phyloP scores from a whole-genome alignment of 2,888 invertebrate genomes.

The Andricus curvator region DNA sequence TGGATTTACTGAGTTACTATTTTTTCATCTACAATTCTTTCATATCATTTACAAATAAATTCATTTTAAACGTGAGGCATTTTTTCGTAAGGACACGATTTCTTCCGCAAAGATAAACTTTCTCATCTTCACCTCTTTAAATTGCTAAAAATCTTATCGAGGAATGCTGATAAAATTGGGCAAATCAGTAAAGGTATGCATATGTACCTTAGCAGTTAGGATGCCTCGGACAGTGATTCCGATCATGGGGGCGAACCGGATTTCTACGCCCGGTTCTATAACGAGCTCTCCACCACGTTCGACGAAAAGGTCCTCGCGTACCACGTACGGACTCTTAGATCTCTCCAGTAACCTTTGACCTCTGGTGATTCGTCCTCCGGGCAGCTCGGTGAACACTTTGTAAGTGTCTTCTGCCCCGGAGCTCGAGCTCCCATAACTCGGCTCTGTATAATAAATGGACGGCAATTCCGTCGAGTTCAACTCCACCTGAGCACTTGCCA shows the following conservation, averaged over 20 bases:
- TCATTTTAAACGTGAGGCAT: no score
- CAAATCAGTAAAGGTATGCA: conserved; percentile 25
- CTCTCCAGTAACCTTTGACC: conserved; percentile 81
- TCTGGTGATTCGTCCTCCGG: conserved; percentile 83
- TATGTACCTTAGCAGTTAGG: conserved; percentile 92
- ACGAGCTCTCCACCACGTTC: conserved; percentile 89
- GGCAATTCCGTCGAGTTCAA: conserved; percentile 63
- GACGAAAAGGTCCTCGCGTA: conserved; percentile 89
- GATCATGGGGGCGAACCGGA: conserved; percentile 94
- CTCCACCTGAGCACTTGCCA: conserved; percentile 51
- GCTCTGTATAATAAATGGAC: conserved; percentile 75
- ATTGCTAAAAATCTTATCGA: background rate
- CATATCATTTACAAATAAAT: no score
- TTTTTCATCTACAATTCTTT: no score
- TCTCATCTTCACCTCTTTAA: background rate
- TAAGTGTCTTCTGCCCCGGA: conserved; percentile 55
- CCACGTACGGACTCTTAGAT: conserved; percentile 86
- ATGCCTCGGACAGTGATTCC: conserved; percentile 96
- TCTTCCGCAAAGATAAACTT: background rate
- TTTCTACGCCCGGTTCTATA: conserved; percentile 93
- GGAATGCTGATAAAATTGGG: background rate
- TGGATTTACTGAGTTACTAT: no score
- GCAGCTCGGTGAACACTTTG: conserved; percentile 80
- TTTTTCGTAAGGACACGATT: no score
- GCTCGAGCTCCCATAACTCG: conserved; percentile 61